Evolutionary conservation across 2,113 vertebrate genomes (phyloP), one percentile per base, ranked within the genome.

Genomic region (Dicrurus megarhynchus): DNA sequence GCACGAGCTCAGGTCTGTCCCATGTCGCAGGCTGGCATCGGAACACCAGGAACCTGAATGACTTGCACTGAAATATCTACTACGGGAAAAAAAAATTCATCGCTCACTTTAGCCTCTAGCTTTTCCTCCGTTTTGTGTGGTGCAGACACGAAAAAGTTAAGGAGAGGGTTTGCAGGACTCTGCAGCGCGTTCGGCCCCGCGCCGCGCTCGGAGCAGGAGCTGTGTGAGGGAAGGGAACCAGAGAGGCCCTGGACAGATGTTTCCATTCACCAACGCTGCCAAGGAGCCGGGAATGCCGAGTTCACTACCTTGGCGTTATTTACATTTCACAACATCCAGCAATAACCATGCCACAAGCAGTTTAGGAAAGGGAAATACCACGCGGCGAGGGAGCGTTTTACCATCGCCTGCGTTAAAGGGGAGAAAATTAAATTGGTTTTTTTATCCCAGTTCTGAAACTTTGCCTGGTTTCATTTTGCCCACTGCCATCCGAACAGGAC

Each of bases 291-390:
- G 60, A 90, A 84, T 28, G 88, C 68, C 0, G 52, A 86, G 95
- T 93, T 95, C 90, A 60, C 92, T 87, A 87, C 93, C 93, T 94
- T 94, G 83, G 90, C 0, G 2, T 93, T 96, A 94, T 96, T 97
- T 96, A 96, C 93, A 96, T 95, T 93, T 92, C 92, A 90, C 73
- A 92, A 89, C 73, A 89, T 71, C 28, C 60, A 96, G 75, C 42
- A 91, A 90, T 47, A 88, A 46, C 69, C 52, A 21, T 33, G 37
- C 90, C 93, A 93, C 49, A 6, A 35, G 47, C 52, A 60, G 90
- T 41, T 87, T 42, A 83, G 82, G 26, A 60, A 63, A 67, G 56
- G 68, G 86, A 83, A 83, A 84, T 11, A 35, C 3, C 2, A 64
- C 0, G 0, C 3, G 8, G 60, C 4, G 1, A 46, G 47, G 41